phyloP scores from a whole-genome alignment of 2,888 invertebrate species.

The Ellobium chinense region DNA sequence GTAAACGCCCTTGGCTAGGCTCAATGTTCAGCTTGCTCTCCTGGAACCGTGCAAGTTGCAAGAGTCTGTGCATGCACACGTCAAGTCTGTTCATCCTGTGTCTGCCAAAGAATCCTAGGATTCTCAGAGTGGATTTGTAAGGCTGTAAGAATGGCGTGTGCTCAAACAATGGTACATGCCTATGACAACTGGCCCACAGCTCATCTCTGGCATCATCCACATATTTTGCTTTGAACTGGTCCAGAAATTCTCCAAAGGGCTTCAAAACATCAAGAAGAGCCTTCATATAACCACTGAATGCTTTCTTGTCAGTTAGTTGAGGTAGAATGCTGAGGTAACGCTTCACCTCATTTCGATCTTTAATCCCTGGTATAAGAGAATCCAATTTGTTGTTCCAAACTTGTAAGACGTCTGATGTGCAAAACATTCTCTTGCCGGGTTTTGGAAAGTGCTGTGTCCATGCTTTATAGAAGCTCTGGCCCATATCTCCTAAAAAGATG shows the following conservation, averaged over 20 bases:
- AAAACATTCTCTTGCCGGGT: conserved; percentile 33
- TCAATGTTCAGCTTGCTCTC: conserved; percentile 24
- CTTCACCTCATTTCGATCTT: conserved; percentile 10
- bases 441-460: conserved; percentile 40
- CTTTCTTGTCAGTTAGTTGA: background rate
- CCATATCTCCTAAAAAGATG: conserved; percentile 36
- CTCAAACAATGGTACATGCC: background rate
- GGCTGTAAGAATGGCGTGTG: conserved; percentile 30
- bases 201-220: conserved; percentile 26
- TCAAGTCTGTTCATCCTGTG: conserved; percentile 16
- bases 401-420: conserved; percentile 28
- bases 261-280: conserved; percentile 27
- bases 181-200: conserved; percentile 42
- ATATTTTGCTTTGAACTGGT: conserved; percentile 27
- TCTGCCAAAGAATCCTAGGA: conserved; percentile 14
- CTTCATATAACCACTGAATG: conserved; percentile 14
- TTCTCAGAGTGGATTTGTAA: conserved; percentile 12
- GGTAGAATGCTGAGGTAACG: conserved; percentile 5
- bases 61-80: conserved; percentile 24
- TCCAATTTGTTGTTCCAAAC: conserved; percentile 15
- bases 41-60: conserved; percentile 29
- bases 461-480: background rate
- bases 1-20: background rate
- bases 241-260: conserved; percentile 10
- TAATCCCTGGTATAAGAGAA: background rate